Evolutionary conservation across 2,797 vertebrate species (phyloP), one percentile per base, ranked within the genome.

Genomic region (Amniataba percoides): DNA sequence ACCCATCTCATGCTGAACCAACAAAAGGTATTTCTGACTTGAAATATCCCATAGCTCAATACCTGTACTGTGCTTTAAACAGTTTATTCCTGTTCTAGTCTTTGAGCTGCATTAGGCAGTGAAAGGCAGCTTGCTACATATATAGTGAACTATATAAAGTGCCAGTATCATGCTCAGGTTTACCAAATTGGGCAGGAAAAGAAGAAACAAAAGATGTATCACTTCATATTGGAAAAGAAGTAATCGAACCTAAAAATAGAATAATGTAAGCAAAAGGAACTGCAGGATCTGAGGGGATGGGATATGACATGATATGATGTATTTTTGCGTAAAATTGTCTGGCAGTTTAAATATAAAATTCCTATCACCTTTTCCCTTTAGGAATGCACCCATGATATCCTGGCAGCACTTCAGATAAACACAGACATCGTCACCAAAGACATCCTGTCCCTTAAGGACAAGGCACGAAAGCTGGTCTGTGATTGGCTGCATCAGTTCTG

Each of bases 381-480:
- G 98, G 97, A 98, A 84, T 96, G 97, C 34, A 94, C 95, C 42
- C 87, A 92, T 4, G 96, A 98, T 78, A 86, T 98, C 66, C 23
- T 94, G 74, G 90, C 90, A 0, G 98, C 97, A 0, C 93, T 99
- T 87, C 93, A 93, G 87, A 91, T 95, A 34, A 93, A 96, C 83
- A 69, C 93, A 0, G 89, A 85, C 21, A 74, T 84, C 0, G 96
- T 95, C 55, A 92, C 94, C 81, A 92, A 92, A 70, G 96, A 96
- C 91, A 95, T 99, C 77, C 65, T 94, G 57, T 95, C 95, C 3
- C 92, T 99, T 81, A 98, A 96, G 90, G 95, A 88, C 2, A 95
- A 96, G 76, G 92, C 95, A 40, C 94, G 80, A 68, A 83, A 66
- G 2, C 72, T 96, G 60, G 81, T 98, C 61, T 94, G 94, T 15